Evolutionary conservation across 2,113 vertebrate genomes (phyloP).

Genomic region (Sula dactylatra): DNA sequence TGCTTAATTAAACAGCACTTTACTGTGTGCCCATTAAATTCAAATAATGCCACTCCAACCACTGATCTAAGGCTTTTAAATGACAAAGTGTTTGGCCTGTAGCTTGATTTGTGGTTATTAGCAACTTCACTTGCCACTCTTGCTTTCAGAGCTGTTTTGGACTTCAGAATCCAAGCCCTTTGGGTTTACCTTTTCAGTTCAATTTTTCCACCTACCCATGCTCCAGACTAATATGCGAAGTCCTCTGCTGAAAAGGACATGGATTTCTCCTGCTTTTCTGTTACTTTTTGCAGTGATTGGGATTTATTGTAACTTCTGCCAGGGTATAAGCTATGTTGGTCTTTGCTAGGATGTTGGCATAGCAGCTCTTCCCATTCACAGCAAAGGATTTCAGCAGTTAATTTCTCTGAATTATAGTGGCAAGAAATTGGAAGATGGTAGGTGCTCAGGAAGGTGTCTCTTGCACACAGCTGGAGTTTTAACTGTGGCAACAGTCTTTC

Average conservation of each 20-base stretch:
- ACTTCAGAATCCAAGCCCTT: background rate
- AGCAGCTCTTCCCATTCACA: background rate
- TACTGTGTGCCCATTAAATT: background rate
- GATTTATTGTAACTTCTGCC: background rate
- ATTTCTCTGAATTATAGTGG: background rate
- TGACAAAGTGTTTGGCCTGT: background rate
- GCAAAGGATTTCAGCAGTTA: background rate
- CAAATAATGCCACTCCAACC: background rate
- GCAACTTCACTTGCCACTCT: background rate
- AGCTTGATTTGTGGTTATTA: background rate
- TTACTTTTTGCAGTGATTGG: background rate
- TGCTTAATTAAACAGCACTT: constrained; percentile 34
- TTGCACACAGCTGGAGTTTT: background rate
- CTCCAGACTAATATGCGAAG: background rate
- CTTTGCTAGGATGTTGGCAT: background rate
- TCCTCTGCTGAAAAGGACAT: background rate
- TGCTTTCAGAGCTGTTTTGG: background rate
- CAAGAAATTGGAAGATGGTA: background rate
- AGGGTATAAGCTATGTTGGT: background rate
- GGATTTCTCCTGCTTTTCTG: background rate
- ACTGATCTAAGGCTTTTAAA: background rate
- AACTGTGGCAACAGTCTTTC: background rate
- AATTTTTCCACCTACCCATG: background rate
- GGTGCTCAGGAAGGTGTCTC: background rate
- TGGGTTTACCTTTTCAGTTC: background rate